Base-by-base conservation (phyloP, 2,113 vertebrate species). In the Pycnonotus jocosus region DNA sequence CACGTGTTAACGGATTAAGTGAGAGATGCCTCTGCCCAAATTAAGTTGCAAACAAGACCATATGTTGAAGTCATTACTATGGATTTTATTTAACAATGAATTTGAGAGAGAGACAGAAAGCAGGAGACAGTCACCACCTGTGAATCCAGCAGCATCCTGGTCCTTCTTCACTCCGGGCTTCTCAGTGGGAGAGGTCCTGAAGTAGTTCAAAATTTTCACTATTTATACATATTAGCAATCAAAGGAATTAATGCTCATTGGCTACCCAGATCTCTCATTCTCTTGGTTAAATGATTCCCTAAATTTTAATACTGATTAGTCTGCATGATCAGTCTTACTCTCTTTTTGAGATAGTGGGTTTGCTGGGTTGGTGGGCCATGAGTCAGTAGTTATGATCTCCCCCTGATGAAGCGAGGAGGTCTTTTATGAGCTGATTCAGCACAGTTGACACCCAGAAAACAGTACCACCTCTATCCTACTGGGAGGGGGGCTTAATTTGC, bases 321-420 rank as follows among this genome's bases (percentile, higher is more conserved):
- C 14, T 11, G 40, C 3, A 11, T 22, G 42, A 14, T 64, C 30
- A 30, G 30, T 42, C 13, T 31, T 56, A 12, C 21, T 21, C 23
- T 54, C 18, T 16, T 53, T 40, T 38, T 40, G 48, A 35, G 25
- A 15, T 2, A 1, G 24, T 40, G 40, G 13, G 12, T 40, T 70
- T 71, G 38, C 13, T 71, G 48, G 5, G 11, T 18, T n/a, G 24
- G 40, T 24, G 54, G 33, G 10, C 12, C 12, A 7, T 3, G 7
- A 40, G 8, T 30, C 19, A 13, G n/a, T 40, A 40, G 30, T 48
- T 14, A 11, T 0, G 0, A 42, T n/a, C 6, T 48, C 10, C 13
- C 21, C 4, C 3, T 14, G 8, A 23, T 3, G 1, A 33, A 62
- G 38, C 8, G 38, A 11, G 38, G 38, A 38, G 38, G 11, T 38